These are phyloP conservation scores for Lasioglossum albipes DNA, from an alignment of 1,140 invertebrate species.

Conservation along the genomic window DNA sequence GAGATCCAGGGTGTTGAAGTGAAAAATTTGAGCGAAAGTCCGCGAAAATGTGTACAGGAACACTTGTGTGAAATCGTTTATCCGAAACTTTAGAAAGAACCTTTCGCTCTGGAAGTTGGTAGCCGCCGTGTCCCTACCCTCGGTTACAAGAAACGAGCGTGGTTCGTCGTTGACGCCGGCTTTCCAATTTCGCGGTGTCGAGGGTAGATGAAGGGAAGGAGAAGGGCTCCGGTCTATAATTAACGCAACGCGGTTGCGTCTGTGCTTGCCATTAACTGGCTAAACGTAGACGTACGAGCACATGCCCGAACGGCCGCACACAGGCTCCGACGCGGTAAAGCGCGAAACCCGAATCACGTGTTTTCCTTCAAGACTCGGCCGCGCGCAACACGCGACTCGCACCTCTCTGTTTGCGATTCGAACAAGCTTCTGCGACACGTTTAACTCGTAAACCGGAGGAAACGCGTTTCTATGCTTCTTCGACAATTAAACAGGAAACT, in stretches of 20 bases:
- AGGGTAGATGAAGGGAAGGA: slow-evolving; percentile 60
- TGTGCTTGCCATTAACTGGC: background rate
- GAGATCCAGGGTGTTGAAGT: too few species aligned
- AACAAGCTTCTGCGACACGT: slow-evolving; percentile 22
- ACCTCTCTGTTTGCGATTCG: slow-evolving; percentile 40
- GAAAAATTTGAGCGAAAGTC: too few species aligned
- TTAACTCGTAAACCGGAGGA: slow-evolving; percentile 29
- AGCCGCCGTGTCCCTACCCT: slow-evolving; percentile 24
- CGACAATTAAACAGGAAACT: slow-evolving; percentile 39
- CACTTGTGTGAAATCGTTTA: too few species aligned
- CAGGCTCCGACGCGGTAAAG: slow-evolving; percentile 16
- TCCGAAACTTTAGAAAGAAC: too few species aligned
- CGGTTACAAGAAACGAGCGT: slow-evolving; percentile 28
- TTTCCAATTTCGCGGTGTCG: slow-evolving; percentile 66
- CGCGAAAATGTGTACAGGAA: too few species aligned
- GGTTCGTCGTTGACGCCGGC: slow-evolving; percentile 45
- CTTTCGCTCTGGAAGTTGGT: background rate
- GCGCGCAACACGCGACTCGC: slow-evolving; percentile 47
- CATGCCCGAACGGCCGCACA: slow-evolving; percentile 6
- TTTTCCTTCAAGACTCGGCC: slow-evolving; percentile 51
- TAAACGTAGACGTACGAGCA: slow-evolving; percentile 9
- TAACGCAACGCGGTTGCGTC: slow-evolving; percentile 57
- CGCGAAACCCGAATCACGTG: slow-evolving; percentile 59
- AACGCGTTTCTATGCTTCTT: slow-evolving; percentile 28
- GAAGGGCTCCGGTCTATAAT: slow-evolving; percentile 69